A percentile compares a stretch with the other conserved stretches of the same genome.
Conservation (phyloP, 2,888 invertebrate genomes). For the Seira musarum region DNA sequence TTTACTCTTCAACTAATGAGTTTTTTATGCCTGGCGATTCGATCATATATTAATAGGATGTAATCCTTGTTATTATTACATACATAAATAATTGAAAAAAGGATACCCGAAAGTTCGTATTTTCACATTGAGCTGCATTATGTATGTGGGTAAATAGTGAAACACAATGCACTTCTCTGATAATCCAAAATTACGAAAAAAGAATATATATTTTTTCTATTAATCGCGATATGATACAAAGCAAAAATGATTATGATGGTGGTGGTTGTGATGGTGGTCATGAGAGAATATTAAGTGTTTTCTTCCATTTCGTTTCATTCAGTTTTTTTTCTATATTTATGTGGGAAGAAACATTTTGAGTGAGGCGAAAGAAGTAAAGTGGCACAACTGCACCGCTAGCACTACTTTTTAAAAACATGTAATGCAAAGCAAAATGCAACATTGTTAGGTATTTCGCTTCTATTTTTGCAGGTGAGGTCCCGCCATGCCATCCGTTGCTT, state of each 20-base stretch:
- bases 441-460: background rate
- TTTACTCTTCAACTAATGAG: background rate
- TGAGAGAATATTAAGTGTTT: constrained; percentile 2
- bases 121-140: background rate
- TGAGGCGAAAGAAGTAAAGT: constrained; percentile 32
- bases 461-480: constrained; percentile 13
- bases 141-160: background rate
- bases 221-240: too few species aligned
- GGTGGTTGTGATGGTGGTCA: background rate
- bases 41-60: background rate
- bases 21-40: constrained; percentile 5
- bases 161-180: background rate
- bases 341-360: constrained; percentile 35
- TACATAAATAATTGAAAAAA: background rate
- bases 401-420: background rate
- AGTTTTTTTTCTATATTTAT: constrained; percentile 11
- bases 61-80: background rate
- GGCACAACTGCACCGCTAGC: constrained; percentile 29
- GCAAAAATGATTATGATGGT: background rate
- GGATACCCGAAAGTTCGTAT: background rate
- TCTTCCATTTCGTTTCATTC: constrained; percentile 6
- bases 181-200: background rate
- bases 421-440: background rate
- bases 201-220: background rate
- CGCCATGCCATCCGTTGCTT: too few species aligned